A percentile compares a stretch with the other conserved stretches of the same genome.
These are phyloP conservation scores for Bombus pyrosoma DNA, from an alignment of 1,140 invertebrate genomes.

Conservation along the genomic window DNA sequence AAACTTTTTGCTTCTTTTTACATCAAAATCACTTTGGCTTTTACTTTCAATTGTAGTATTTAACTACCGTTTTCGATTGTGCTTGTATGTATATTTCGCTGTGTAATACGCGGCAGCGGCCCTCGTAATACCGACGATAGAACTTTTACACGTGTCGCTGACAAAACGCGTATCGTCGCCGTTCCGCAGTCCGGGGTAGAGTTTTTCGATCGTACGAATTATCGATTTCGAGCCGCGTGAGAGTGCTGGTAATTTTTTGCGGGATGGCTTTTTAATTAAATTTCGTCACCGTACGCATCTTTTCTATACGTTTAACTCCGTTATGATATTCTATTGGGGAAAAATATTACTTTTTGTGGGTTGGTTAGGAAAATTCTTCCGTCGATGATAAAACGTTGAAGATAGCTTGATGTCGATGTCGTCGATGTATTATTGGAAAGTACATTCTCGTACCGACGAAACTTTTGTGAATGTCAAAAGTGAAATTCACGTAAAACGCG, in stretches of 20 bases:
- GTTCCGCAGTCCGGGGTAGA: background rate
- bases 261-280: constrained; percentile 2
- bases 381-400: background rate
- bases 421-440: background rate
- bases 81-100: background rate
- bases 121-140: background rate
- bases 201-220: background rate
- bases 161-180: constrained; percentile 3
- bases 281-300: background rate
- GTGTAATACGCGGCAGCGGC: background rate
- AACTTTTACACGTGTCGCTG: constrained; percentile 30
- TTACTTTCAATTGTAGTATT: background rate
- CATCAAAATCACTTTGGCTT: background rate
- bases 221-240: background rate
- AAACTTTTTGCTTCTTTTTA: background rate
- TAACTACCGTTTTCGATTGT: background rate
- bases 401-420: background rate
- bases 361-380: background rate
- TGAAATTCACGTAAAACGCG: background rate
- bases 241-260: background rate
- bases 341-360: background rate
- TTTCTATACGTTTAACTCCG: background rate
- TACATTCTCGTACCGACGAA: background rate
- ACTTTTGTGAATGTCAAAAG: background rate
- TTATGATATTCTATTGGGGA: background rate